phyloP scores from a whole-genome alignment of 2,888 invertebrate species.

The Eledone cirrhosa region DNA sequence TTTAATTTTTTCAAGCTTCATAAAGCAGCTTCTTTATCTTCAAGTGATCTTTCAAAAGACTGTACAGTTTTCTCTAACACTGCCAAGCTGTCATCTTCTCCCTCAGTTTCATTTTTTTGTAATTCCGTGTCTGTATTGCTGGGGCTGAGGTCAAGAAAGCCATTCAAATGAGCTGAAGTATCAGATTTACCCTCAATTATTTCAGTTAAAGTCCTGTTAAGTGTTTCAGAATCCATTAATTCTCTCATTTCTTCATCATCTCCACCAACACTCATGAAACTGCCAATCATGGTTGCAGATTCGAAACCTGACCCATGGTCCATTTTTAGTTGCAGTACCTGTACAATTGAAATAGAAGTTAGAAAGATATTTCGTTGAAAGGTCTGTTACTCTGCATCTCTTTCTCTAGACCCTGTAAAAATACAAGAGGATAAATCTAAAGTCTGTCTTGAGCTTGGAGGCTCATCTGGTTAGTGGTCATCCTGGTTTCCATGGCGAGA shows the following conservation, averaged over 20 bases:
- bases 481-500: too few relatives aligned
- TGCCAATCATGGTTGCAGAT: slow-evolving; percentile 36
- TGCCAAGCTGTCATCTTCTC: slow-evolving; percentile 21
- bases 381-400: too few relatives aligned
- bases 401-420: too few relatives aligned
- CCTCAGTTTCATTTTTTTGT: neutral
- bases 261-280: slow-evolving; percentile 44
- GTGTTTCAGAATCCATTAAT: slow-evolving; percentile 54
- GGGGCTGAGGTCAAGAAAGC: neutral
- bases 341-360: slow-evolving; percentile 30
- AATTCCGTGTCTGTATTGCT: neutral
- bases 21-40: neutral
- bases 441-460: too few relatives aligned
- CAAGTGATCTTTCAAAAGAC: neutral
- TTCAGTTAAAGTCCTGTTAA: slow-evolving; percentile 56
- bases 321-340: slow-evolving; percentile 64
- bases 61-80: slow-evolving; percentile 1
- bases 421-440: too few relatives aligned
- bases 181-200: slow-evolving; percentile 52
- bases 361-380: too few relatives aligned
- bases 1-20: too few relatives aligned
- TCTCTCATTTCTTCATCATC: slow-evolving; percentile 51
- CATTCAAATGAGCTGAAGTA: neutral
- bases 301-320: slow-evolving; percentile 39
- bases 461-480: too few relatives aligned